Evolutionary conservation across 2,888 invertebrate species (phyloP).

Genomic region (Tiliacea citrago): DNA sequence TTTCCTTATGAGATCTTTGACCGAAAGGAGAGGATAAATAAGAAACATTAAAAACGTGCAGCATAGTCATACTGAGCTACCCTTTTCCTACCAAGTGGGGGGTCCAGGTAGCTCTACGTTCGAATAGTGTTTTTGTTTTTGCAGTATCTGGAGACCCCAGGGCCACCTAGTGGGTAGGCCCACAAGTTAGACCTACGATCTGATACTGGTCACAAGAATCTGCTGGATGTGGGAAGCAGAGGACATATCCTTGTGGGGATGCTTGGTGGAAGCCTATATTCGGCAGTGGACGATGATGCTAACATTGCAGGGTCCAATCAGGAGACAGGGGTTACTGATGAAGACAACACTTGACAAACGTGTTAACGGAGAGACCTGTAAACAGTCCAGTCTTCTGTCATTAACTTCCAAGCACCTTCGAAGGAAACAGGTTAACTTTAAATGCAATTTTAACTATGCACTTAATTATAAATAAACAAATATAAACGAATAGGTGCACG

Average conservation of each 20-base stretch:
- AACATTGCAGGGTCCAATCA: background rate
- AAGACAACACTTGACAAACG: background rate
- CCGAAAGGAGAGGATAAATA: too few species aligned
- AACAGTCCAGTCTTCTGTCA: background rate
- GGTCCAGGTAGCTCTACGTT: too few species aligned
- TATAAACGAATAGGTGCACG: conserved; percentile 15
- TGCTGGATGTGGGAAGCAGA: background rate
- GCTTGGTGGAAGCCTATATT: background rate
- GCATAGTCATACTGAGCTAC: too few species aligned
- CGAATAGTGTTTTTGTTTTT: background rate
- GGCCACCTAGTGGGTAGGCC: background rate
- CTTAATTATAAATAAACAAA: conserved; percentile 19
- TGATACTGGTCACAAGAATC: background rate
- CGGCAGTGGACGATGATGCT: background rate
- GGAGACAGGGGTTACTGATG: background rate
- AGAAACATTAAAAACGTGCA: too few species aligned
- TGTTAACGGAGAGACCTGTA: background rate
- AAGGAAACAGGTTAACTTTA: background rate
- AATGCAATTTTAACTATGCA: conserved; percentile 6
- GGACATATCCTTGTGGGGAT: background rate
- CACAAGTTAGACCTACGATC: background rate
- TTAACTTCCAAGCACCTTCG: background rate
- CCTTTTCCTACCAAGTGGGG: too few species aligned
- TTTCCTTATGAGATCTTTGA: background rate
- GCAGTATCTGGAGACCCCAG: background rate